Evolutionary conservation across 2,797 vertebrate genomes (phyloP), one percentile per base, ranked within the genome.

Genomic region (Lycodopsis pacificus): DNA sequence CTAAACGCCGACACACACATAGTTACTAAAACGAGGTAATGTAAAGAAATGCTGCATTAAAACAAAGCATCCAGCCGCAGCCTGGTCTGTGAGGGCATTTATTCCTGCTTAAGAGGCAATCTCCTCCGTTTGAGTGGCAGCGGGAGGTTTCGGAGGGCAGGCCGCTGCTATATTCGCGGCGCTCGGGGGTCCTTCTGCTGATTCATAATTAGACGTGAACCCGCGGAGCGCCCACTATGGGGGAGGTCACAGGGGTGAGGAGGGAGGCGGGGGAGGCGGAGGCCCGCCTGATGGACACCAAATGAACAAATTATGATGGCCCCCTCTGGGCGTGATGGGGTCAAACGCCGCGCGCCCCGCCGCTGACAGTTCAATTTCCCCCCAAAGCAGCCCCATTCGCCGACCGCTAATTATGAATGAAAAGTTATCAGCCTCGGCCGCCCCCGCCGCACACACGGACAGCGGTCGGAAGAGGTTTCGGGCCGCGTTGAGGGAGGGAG

Each of bases 261-360:
- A 95, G 94, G 78, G 79, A 90, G 96, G 75, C 91, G 96, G 92
- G 94, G 94, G 96, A 95, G 96, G 95, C 96, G 96, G 96, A 92
- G 94, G 94, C 95, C 96, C 94, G 96, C 95, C 97, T 99, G 98
- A 99, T 99, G 97, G 97, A 97, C 97, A 98, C 97, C 97, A 98
- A 99, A 99, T 99, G 98, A 99, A 99, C 97, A 97, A 99, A 99
- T 99, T 98, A 99, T 98, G 97, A 99, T 98, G 97, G 97, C 97
- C 97, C 97, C 97, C 96, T 96, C 96, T 96, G 97, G 96, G 96
- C 95, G 96, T 97, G 98, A 99, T 99, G 97, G 97, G 98, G 98
- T 99, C 98, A 99, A 98, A 97, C 95, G 96, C 95, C 97, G 96
- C 93, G 95, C 96, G 96, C 96, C 97, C 97, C 94, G 91, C 95